phyloP scores from a whole-genome alignment of 2,888 invertebrate genomes.

The Zygogramma bicolorata region DNA sequence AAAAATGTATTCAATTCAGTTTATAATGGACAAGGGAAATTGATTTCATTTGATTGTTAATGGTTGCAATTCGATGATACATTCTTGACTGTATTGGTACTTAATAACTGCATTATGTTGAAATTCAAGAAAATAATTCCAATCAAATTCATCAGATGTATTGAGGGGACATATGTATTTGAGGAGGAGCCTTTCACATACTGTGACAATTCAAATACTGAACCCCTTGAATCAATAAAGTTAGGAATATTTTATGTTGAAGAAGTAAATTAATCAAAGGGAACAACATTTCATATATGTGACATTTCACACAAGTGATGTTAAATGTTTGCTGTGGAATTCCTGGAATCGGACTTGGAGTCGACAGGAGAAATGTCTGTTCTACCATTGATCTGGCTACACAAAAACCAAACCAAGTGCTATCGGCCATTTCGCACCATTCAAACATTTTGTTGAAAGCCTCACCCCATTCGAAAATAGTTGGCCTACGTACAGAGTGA shows the following conservation, averaged over 20 bases:
- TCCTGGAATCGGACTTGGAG: neutral
- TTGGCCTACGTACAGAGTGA: neutral
- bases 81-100: neutral
- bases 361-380: neutral
- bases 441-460: slow-evolving; percentile 10
- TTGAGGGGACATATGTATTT: no score
- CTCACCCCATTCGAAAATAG: slow-evolving; percentile 1
- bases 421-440: slow-evolving; percentile 11
- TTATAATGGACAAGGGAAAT: neutral
- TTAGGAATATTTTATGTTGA: slow-evolving; percentile 17
- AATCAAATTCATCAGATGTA: no score
- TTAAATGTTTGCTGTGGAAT: slow-evolving; percentile 19
- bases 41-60: slow-evolving; percentile 2
- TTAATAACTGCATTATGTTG: no score
- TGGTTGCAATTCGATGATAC: neutral
- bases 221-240: neutral
- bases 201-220: no score
- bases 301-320: neutral
- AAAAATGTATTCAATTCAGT: neutral
- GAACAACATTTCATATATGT: neutral
- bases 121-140: no score
- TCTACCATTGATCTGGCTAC: slow-evolving; percentile 10
- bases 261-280: neutral
- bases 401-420: slow-evolving; percentile 6
- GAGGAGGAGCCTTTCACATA: no score